Percentiles rank a stretch among this genome's conserved stretches.
Evolutionary conservation across 2,797 vertebrate species (phyloP).

Genomic region (Novumbra hubbsi): DNA sequence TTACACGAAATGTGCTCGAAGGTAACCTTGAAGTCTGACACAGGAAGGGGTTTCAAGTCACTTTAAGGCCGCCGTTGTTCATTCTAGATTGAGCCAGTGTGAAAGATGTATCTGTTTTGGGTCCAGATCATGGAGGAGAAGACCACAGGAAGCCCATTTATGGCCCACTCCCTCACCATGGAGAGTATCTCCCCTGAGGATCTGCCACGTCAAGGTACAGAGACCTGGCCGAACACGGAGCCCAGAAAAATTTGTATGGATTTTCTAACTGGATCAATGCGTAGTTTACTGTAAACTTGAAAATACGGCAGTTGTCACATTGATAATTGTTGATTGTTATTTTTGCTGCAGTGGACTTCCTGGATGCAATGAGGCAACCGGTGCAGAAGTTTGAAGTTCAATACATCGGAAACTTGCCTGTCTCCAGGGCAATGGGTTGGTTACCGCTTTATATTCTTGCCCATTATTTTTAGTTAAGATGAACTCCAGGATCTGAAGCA

Average conservation of each 20-base stretch:
- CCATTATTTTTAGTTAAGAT: neutral
- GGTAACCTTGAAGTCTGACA: constrained; percentile 63
- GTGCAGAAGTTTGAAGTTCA: constrained; percentile 88
- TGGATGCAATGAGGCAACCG: constrained; percentile 81
- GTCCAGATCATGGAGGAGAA: constrained; percentile 84
- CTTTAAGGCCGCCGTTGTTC: neutral
- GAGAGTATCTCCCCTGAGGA: constrained; percentile 85
- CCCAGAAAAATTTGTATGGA: neutral
- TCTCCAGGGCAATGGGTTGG: constrained; percentile 91
- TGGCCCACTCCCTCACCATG: constrained; percentile 72
- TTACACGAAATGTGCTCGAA: constrained; percentile 93
- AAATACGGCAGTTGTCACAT: neutral
- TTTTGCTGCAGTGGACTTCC: constrained; percentile 78
- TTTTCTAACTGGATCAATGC: neutral
- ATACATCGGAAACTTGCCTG: constrained; percentile 87
- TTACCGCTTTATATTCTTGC: neutral
- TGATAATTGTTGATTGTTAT: neutral
- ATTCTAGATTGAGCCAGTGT: neutral
- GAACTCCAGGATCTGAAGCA: too few species aligned
- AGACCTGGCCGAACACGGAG: neutral
- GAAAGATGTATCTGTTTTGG: constrained; percentile 9
- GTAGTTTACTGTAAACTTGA: neutral
- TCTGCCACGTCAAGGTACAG: constrained; percentile 84
- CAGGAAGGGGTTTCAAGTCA: neutral
- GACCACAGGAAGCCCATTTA: constrained; percentile 59